Conservation (phyloP, 2,888 invertebrate genomes). For the Drosophila buzzatii region DNA sequence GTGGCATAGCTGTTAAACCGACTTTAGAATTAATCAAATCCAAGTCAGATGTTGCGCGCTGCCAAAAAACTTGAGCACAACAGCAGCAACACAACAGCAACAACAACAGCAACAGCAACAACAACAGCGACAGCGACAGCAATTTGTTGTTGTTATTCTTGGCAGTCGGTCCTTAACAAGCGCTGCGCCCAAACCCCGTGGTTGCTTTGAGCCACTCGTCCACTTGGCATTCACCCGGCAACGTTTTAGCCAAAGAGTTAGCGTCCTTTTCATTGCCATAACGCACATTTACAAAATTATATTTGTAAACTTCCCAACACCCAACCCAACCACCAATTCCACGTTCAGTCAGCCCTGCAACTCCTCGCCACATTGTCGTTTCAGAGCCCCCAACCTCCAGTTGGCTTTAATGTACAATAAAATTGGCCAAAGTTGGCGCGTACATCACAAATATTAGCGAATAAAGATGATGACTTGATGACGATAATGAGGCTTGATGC, state of each 20-base stretch:
- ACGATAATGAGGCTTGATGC: constrained; percentile 63
- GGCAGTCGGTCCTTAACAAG: constrained; percentile 49
- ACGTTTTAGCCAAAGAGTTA: constrained; percentile 61
- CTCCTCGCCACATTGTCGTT: not conserved
- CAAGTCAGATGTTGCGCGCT: constrained; percentile 78
- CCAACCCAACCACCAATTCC: constrained; percentile 18
- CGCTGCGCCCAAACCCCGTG: constrained; percentile 2
- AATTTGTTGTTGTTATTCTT: constrained; percentile 73
- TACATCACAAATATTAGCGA: constrained; percentile 78
- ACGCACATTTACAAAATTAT: constrained; percentile 79
- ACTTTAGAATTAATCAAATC: constrained; percentile 79
- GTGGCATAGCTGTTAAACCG: constrained; percentile 74
- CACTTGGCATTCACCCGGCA: constrained; percentile 31
- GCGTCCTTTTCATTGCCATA: constrained; percentile 71
- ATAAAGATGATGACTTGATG: constrained; percentile 78
- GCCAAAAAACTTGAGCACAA: constrained; percentile 74
- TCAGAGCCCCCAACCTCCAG: constrained; percentile 4
- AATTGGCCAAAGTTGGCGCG: constrained; percentile 74
- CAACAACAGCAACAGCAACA: constrained; percentile 41
- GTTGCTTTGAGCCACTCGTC: constrained; percentile 22
- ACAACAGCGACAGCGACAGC: constrained; percentile 46
- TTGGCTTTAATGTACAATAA: constrained; percentile 74
- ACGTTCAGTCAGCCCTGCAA: not conserved
- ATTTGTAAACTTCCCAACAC: constrained; percentile 72
- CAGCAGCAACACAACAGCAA: constrained; percentile 47